Evolutionary conservation across 2,888 invertebrate species (phyloP), one percentile per base, ranked within the genome.

Genomic region (Scelioninae gen. 1): DNA sequence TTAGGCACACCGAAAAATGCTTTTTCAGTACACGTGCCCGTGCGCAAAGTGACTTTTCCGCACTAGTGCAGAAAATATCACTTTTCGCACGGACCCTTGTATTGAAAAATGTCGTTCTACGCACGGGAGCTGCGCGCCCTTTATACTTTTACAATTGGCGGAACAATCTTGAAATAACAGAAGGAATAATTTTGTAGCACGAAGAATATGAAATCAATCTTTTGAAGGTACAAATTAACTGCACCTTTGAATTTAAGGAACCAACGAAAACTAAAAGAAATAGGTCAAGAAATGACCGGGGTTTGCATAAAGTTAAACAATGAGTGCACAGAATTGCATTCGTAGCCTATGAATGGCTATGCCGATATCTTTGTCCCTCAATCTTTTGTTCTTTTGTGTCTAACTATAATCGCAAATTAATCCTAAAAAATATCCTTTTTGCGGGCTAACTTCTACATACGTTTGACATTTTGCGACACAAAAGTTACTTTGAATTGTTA

Each of bases 361-460:
- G 7, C 6, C 5, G 13, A 11, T 49, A 71, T 71, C 69, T 58
- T 58, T 71, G 58, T 71, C 43, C 53, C 29, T n/a, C 23, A 16
- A 60, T 51, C 66, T 76, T 66, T 66, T 58, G 56, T 65, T 76
- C 55, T 43, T 66, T 66, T 66, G 65, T 51, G 13, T 47, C 47
- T 15, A 11, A 43, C 15, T 49, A 0, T 11, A 9, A 55, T 31
- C 56, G 34, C 53, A 69, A 69, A 23, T 63, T 75, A 53, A 74
- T 53, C 40, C 63, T n/a, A 11, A 62, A 62, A 74, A 63, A 74
- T 15, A 9, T 38, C 29, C 40, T 53, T 47, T 69, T 23, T 4
- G 23, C 13, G 34, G 16, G 9, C 13, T 4, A 32, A 31, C 47
- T 62, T 47, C 7, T 29, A 8, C 7, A 8, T 29, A 29, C 15